Evolutionary conservation across 1,140 invertebrate genomes (phyloP).

Genomic region (Bombus fervidus): DNA sequence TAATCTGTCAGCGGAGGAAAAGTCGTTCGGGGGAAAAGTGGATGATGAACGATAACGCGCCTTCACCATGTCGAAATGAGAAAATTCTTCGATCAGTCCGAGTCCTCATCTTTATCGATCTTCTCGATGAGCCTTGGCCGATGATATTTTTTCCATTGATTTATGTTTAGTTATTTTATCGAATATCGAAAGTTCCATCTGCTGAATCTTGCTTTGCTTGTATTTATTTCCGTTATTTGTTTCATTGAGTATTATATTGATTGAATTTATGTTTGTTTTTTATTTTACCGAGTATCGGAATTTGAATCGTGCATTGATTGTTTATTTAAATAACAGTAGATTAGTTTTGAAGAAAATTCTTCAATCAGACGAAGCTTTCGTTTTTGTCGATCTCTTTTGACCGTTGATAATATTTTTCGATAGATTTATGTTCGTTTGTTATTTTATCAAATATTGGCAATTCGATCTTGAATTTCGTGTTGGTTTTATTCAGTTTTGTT

Average conservation of each 20-base stretch:
- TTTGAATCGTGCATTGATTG: too few species aligned
- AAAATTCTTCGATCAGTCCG: background rate
- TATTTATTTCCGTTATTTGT: too few species aligned
- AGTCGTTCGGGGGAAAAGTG: constrained; percentile 15
- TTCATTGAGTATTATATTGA: too few species aligned
- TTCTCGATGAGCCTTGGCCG: background rate
- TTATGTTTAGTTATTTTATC: background rate
- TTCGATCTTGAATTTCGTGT: background rate
- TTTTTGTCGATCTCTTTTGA: background rate
- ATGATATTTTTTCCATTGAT: background rate
- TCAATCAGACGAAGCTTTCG: background rate
- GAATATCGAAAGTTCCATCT: too few species aligned
- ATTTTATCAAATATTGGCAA: background rate
- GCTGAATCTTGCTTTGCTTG: too few species aligned
- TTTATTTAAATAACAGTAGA: background rate
- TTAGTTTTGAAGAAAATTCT: background rate
- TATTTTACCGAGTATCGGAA: too few species aligned
- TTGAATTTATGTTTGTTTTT: too few species aligned
- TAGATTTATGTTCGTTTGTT: background rate
- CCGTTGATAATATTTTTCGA: background rate
- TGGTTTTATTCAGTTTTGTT: background rate
- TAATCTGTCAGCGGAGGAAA: constrained; percentile 25
- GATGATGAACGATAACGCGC: constrained; percentile 48
- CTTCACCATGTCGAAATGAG: background rate
- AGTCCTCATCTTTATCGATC: background rate